Evolutionary conservation across 1,140 invertebrate species (phyloP).

Genomic region (Zaprionus taronus): DNA sequence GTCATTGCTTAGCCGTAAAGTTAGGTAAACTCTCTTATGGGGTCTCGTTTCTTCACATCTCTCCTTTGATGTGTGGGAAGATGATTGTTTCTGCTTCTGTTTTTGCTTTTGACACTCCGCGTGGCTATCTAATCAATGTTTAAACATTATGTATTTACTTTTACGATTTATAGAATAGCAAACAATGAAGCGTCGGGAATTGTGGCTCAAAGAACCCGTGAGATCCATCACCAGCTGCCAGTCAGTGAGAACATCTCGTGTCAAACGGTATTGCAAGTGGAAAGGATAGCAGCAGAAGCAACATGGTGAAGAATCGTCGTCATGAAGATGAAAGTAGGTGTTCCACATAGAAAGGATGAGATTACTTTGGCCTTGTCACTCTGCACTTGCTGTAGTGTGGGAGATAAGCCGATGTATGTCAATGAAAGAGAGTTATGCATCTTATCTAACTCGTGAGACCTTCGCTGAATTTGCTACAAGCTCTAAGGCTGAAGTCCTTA

Average conservation of each 20-base stretch:
- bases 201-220: neutral
- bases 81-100: neutral
- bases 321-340: constrained; percentile 41
- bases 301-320: constrained; percentile 50
- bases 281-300: neutral
- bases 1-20: neutral
- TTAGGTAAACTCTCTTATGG: neutral
- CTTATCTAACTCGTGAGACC: neutral
- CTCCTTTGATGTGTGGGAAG: neutral
- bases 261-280: constrained; percentile 9
- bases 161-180: constrained; percentile 30
- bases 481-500: neutral
- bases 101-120: neutral
- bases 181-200: constrained; percentile 20
- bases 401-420: neutral
- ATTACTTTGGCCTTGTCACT: neutral
- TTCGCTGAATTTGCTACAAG: too few relatives aligned
- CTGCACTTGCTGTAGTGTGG: neutral
- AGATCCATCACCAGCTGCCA: constrained; percentile 16
- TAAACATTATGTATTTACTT: constrained; percentile 29
- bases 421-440: neutral
- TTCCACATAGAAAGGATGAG: too few relatives aligned
- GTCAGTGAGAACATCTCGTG: constrained; percentile 23
- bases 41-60: neutral
- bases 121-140: constrained; percentile 24